Percentiles rank a stretch among this genome's conserved stretches.
These are phyloP conservation scores for Caenorhabditis imperialis DNA, from an alignment of 2,888 invertebrate genomes.

Conservation along the genomic window DNA sequence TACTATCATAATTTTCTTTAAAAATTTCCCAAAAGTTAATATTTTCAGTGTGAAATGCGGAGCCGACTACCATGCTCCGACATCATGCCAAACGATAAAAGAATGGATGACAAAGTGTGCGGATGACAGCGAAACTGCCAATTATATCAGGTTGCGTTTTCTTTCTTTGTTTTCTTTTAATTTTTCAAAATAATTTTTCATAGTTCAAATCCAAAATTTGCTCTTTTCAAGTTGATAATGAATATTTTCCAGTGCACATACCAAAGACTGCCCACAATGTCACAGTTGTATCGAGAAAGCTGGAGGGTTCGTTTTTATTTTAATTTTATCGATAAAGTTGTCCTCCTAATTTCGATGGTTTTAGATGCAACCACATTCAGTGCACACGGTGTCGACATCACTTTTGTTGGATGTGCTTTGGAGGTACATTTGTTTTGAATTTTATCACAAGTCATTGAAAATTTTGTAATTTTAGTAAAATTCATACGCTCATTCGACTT, in stretches of 20 bases:
- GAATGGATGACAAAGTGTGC: conserved; percentile 99
- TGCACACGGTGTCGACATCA: conserved; percentile 86
- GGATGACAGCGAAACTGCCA: conserved; percentile 99
- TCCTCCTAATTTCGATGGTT: not conserved
- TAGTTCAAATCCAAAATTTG: too few relatives aligned
- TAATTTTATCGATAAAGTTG: conserved; percentile 79
- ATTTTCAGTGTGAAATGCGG: conserved; percentile 87
- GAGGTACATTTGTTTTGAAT: conserved; percentile 79
- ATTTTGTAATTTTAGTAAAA: too few relatives aligned
- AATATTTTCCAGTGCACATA: conserved; percentile 77
- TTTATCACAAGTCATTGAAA: conserved; percentile 1
- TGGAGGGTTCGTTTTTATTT: conserved; percentile 83
- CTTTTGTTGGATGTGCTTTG: conserved; percentile 99
- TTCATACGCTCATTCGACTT: too few relatives aligned
- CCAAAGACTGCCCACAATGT: conserved; percentile 96
- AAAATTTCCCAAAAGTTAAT: not conserved
- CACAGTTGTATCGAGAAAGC: conserved; percentile 99
- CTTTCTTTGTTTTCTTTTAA: too few relatives aligned
- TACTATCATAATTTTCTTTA: not conserved
- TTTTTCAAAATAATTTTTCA: too few relatives aligned
- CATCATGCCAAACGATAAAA: conserved; percentile 93
- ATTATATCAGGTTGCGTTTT: conserved; percentile 86
- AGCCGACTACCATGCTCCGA: conserved; percentile 97
- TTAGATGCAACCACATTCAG: conserved; percentile 91
- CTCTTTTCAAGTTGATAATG: too few relatives aligned